Evolutionary conservation across 2,113 vertebrate genomes (phyloP).

Genomic region (Sialia sialis): DNA sequence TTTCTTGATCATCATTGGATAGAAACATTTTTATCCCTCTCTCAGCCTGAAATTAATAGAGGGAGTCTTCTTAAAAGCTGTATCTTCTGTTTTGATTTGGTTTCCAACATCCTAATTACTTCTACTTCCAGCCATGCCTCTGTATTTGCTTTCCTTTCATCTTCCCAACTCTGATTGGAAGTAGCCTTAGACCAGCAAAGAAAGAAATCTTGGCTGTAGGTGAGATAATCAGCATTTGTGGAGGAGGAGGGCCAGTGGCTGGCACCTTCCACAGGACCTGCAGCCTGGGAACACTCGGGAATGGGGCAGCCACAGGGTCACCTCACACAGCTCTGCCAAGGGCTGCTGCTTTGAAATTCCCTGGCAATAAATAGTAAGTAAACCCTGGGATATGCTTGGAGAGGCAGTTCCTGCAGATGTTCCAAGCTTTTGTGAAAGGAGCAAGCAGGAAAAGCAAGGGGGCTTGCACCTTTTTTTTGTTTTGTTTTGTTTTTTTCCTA

Average conservation of each 20-base stretch:
- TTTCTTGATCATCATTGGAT: not conserved
- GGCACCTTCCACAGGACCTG: not conserved
- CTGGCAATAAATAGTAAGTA: slow-evolving; percentile 17
- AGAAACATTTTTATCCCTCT: not conserved
- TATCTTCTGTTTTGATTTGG: not conserved
- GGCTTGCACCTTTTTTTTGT: not conserved
- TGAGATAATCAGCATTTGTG: not conserved
- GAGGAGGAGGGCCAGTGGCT: not conserved
- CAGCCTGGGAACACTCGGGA: not conserved
- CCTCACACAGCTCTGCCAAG: slow-evolving; percentile 19
- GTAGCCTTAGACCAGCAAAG: not conserved
- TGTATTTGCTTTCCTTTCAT: not conserved
- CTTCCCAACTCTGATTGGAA: not conserved
- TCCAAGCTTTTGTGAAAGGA: not conserved
- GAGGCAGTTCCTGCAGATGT: not conserved
- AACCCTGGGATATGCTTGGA: not conserved
- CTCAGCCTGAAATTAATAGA: not conserved
- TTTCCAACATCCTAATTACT: not conserved
- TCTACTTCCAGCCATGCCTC: not conserved
- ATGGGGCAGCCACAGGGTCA: not conserved
- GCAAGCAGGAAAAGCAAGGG: not conserved
- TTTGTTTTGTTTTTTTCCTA: not conserved
- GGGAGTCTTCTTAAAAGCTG: not conserved
- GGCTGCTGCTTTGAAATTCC: not conserved
- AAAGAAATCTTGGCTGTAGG: not conserved